These are phyloP conservation scores for Lampris incognitus DNA, from an alignment of 2,113 vertebrate species.

Conservation along the genomic window DNA sequence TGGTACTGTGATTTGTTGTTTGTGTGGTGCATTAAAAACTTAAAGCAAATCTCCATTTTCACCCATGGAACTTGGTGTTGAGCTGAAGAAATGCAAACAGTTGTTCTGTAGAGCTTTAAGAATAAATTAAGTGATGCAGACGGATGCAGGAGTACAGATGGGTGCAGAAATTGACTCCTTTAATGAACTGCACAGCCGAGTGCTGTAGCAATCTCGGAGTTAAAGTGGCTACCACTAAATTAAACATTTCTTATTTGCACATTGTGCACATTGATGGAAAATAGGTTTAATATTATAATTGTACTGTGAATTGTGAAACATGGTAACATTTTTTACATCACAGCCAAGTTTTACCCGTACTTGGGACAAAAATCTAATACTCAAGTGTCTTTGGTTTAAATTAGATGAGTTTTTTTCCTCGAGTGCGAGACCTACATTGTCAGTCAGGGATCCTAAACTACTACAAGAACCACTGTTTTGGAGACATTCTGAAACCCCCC, in stretches of 20 bases:
- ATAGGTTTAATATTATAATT: constrained; percentile 9
- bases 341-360: no score
- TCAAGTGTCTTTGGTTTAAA: neutral
- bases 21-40: no score
- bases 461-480: neutral
- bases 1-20: no score
- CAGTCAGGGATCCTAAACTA: constrained; percentile 1
- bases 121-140: constrained; percentile 21
- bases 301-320: constrained; percentile 4
- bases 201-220: constrained; percentile 6
- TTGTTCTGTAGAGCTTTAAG: neutral
- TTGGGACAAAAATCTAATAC: no score
- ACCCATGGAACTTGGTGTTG: no score
- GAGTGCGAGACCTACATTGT: neutral
- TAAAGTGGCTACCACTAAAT: constrained; percentile 21
- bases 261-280: neutral
- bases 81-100: no score
- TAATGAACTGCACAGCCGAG: constrained; percentile 9
- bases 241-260: constrained; percentile 5
- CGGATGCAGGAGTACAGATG: constrained; percentile 29
- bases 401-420: neutral
- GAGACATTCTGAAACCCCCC: constrained; percentile 5
- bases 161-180: neutral
- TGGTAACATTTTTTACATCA: no score
- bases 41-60: no score